A percentile compares a stretch with the other conserved stretches of the same genome.
Evolutionary conservation across 2,113 vertebrate genomes (phyloP).

Genomic region (Myrmecophaga tridactyla): DNA sequence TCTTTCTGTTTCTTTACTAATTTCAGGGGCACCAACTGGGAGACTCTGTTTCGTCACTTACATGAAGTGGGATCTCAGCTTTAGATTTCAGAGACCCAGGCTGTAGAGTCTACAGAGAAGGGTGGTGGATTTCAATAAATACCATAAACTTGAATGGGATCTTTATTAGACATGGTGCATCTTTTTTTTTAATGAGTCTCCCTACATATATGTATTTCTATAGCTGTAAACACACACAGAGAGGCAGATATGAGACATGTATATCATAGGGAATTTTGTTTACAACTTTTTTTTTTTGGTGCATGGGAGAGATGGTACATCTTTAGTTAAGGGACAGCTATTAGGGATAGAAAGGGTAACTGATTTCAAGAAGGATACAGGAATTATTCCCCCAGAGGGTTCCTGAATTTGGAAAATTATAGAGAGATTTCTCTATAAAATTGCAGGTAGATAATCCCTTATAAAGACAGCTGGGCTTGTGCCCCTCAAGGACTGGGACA

Average conservation of each 20-base stretch:
- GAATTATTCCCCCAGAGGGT: not conserved
- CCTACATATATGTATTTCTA: no score
- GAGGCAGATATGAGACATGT: no score
- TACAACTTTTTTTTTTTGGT: no score
- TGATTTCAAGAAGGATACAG: not conserved
- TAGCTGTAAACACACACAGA: no score
- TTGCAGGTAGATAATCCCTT: not conserved
- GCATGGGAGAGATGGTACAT: no score
- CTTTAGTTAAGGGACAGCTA: not conserved
- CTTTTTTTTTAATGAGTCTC: no score
- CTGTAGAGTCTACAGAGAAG: not conserved
- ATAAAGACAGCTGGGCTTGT: not conserved
- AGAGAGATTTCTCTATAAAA: not conserved
- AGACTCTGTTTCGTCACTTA: not conserved
- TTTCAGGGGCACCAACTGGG: not conserved
- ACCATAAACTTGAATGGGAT: not conserved
- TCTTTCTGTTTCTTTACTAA: no score
- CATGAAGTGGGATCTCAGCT: not conserved
- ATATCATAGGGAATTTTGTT: no score
- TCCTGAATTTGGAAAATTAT: not conserved
- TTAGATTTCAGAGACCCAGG: not conserved
- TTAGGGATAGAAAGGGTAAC: not conserved
- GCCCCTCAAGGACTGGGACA: not conserved
- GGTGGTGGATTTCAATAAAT: not conserved
- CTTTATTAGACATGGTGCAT: not conserved